Conservation (phyloP, 2,113 vertebrate species). For the Nothocercus julius region DNA sequence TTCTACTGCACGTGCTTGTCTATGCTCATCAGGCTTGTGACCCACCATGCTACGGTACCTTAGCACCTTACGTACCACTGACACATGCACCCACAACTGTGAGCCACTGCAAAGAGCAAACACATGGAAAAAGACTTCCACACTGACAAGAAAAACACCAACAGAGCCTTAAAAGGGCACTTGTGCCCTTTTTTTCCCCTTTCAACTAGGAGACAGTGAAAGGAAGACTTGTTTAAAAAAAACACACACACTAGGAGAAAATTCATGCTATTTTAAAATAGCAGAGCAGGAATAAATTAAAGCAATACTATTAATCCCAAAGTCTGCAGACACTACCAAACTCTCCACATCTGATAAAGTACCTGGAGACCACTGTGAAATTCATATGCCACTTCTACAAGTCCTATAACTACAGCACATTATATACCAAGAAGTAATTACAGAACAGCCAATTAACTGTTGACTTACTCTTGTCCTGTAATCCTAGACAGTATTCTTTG, state of each 20-base stretch:
- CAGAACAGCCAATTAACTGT: constrained; percentile 66
- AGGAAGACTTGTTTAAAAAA: background rate
- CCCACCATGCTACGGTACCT: background rate
- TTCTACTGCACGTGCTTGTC: background rate
- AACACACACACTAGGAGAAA: background rate
- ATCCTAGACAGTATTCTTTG: constrained; percentile 55
- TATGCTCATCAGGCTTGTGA: background rate
- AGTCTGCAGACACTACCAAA: constrained; percentile 36
- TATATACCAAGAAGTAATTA: constrained; percentile 66
- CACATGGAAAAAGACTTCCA: constrained; percentile 17
- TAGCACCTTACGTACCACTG: background rate
- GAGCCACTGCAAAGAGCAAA: background rate
- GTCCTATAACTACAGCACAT: constrained; percentile 49
- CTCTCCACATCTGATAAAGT: constrained; percentile 25
- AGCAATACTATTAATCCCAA: constrained; percentile 13
- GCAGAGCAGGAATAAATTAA: constrained; percentile 15
- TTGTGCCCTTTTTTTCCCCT: constrained; percentile 29
- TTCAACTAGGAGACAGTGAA: background rate
- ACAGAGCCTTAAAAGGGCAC: constrained; percentile 4
- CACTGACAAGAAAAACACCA: background rate
- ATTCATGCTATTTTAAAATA: background rate
- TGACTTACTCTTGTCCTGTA: constrained; percentile 64
- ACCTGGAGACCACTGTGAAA: constrained; percentile 35
- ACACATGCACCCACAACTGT: background rate
- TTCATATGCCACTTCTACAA: constrained; percentile 32